A percentile compares a stretch with the other conserved stretches of the same genome.
These are phyloP conservation scores for Watsonalla binaria DNA, from an alignment of 2,888 invertebrate species.

Conservation along the genomic window DNA sequence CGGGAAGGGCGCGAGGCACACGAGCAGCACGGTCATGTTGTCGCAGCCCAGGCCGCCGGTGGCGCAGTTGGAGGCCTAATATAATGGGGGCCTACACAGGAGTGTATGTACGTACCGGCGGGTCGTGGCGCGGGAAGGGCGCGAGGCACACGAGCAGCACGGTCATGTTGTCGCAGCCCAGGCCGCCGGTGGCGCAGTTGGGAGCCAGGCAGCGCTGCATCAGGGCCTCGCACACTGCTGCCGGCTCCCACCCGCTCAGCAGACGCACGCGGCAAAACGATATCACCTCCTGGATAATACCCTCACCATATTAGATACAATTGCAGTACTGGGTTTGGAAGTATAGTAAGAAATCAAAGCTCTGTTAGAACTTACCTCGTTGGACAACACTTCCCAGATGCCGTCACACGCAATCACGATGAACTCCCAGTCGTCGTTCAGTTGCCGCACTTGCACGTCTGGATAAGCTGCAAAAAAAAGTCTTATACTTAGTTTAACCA, in stretches of 20 bases:
- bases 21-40: constrained; percentile 98
- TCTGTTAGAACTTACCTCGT: constrained; percentile 77
- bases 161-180: constrained; percentile 99
- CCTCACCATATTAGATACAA: background rate
- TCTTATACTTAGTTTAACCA: too few species aligned
- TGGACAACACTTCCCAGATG: constrained; percentile 99
- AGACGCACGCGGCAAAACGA: constrained; percentile 92
- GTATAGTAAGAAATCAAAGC: background rate
- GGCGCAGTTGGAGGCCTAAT: background rate
- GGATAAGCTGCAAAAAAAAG: constrained; percentile 86
- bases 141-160: constrained; percentile 91
- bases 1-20: constrained; percentile 82
- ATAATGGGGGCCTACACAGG: background rate
- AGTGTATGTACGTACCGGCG: constrained; percentile 31
- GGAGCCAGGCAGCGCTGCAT: constrained; percentile 97
- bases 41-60: too few species aligned
- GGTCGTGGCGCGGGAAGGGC: constrained; percentile 52
- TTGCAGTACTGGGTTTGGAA: background rate
- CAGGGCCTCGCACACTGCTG: constrained; percentile 96
- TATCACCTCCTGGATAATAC: constrained; percentile 83
- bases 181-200: constrained; percentile 96
- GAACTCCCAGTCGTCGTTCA: constrained; percentile 97
- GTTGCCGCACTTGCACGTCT: constrained; percentile 89
- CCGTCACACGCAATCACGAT: constrained; percentile 98
- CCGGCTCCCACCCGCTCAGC: constrained; percentile 90